Evolutionary conservation across 2,888 invertebrate species (phyloP), one percentile per base, ranked within the genome.

Genomic region (Leptogaster cylindrica): DNA sequence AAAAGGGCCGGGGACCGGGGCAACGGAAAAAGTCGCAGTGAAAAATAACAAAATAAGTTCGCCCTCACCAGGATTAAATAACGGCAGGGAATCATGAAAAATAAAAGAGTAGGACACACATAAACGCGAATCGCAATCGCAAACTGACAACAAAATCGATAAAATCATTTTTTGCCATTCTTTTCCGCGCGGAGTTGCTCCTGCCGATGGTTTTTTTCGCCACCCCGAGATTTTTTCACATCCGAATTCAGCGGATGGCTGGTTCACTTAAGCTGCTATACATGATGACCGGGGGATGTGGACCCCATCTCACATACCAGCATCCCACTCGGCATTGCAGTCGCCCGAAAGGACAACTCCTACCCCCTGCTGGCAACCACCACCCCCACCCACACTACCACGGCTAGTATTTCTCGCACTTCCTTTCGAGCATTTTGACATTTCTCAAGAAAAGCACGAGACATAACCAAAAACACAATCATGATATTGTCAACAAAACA

Each of bases 111-210:
- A 44, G 20, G 36, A 46, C 36, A 64, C 48, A 64, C 36, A 64
- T 50, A 68, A 64, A 70, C 70, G 70, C 70, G 70, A 70, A 68
- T 70, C 70, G 70, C 70, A 70, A 70, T 70, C 70, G 68, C 70
- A 66, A 70, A 68, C 69, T 71, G 70, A 71, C 69, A 70, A 70
- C 68, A 70, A 71, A 71, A 70, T 71, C 71, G 69, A 72, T 71
- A 66, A 66, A 71, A 72, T 67, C 71, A 71, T 72, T 70, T 70
- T 70, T 70, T 67, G 68, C 68, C 51, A 68, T 68, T 68, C 68
- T 70, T 68, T 65, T 66, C 55, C 65, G 68, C 61, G 50, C 48
- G 65, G 50, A 41, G 61, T 36, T 39, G 44, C 12, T 14, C 51
- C 8, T 44, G 51, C 36, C 23, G 27, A 16, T 36, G 20, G 25